These are phyloP conservation scores for Alethe castanea DNA, from an alignment of 2,113 vertebrate species.

Conservation along the genomic window DNA sequence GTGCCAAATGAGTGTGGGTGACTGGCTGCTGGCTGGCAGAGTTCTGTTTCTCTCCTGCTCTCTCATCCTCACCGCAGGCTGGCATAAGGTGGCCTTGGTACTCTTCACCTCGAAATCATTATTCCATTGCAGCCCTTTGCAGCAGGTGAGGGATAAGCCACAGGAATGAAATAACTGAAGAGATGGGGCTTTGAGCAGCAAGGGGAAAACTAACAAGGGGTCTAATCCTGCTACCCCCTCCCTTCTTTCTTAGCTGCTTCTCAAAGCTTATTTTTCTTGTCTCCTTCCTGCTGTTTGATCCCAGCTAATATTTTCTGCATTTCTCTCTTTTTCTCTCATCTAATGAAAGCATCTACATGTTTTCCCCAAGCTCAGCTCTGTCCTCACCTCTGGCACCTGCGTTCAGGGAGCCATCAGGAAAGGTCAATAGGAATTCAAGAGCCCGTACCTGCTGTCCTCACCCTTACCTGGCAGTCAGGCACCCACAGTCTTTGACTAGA, in stretches of 20 bases:
- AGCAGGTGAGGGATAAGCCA: background rate
- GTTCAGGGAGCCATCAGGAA: background rate
- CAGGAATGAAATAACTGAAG: background rate
- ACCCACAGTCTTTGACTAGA: background rate
- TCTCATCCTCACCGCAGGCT: background rate
- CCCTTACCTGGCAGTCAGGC: accelerated
- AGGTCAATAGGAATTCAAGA: background rate
- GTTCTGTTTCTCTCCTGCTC: background rate
- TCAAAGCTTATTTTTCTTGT: background rate
- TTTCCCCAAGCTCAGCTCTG: background rate
- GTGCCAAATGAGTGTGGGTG: background rate
- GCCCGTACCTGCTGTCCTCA: background rate
- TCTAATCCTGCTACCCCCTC: background rate
- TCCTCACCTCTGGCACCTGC: background rate
- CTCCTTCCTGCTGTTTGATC: background rate
- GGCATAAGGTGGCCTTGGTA: background rate
- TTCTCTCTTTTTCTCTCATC: background rate
- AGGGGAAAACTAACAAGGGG: background rate
- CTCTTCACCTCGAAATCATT: background rate
- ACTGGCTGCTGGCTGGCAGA: background rate
- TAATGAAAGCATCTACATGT: background rate
- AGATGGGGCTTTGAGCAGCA: background rate
- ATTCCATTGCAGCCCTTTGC: background rate
- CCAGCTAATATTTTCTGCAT: background rate
- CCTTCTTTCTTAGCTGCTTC: background rate